A percentile compares a stretch with the other conserved stretches of the same genome.
Conservation (phyloP, 2,888 invertebrate genomes). For the Ceriagrion tenellum region DNA sequence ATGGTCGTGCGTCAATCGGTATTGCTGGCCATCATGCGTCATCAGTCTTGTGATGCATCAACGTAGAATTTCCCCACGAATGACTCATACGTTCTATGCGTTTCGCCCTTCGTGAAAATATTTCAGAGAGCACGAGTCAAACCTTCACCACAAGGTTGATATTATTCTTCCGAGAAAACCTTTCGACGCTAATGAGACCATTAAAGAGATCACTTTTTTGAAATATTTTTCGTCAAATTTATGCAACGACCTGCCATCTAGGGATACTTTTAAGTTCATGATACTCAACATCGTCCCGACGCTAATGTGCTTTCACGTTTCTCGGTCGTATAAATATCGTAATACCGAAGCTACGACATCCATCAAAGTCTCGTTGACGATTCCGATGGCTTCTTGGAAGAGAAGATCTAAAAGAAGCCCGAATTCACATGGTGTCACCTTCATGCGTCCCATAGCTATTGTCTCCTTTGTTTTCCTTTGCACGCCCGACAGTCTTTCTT, state of each 20-base stretch:
- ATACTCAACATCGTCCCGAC: neutral
- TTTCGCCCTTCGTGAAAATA: neutral
- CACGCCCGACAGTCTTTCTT: neutral
- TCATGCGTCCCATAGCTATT: neutral
- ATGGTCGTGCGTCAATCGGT: neutral
- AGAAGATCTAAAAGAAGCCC: neutral
- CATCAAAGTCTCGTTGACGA: slow-evolving; percentile 6
- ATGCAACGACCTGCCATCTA: neutral
- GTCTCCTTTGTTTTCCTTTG: slow-evolving; percentile 14
- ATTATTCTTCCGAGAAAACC: neutral
- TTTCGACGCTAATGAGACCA: neutral
- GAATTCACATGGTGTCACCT: neutral
- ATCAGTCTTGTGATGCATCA: neutral
- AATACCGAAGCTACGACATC: neutral
- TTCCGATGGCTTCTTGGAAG: slow-evolving; percentile 4
- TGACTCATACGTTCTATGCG: neutral
- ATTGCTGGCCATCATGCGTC: neutral
- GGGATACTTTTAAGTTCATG: neutral
- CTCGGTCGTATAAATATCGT: neutral
- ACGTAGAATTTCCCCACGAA: neutral
- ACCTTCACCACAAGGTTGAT: neutral
- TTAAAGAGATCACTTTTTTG: neutral
- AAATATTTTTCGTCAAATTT: neutral
- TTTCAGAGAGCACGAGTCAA: neutral
- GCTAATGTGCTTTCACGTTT: neutral